These are phyloP conservation scores for Emys orbicularis DNA, from an alignment of 2,797 vertebrate species.

Conservation along the genomic window DNA sequence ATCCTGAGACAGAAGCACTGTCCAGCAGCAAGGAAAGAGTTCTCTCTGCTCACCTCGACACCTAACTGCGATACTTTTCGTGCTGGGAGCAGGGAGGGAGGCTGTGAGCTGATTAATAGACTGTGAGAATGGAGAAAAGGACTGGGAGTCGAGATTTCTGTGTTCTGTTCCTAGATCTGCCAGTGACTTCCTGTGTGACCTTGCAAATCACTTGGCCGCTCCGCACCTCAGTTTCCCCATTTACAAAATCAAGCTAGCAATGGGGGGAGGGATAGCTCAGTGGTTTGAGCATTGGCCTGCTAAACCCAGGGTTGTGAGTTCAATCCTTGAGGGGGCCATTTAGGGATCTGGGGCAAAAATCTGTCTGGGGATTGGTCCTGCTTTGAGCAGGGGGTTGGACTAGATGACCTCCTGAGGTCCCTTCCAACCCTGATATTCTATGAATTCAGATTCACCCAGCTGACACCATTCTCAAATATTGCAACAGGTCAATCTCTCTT, in stretches of 20 bases:
- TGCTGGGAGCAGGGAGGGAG: neutral
- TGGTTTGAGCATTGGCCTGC: too few species aligned
- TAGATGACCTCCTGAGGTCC: too few species aligned
- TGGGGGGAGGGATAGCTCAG: too few species aligned
- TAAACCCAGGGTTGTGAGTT: too few species aligned
- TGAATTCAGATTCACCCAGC: accelerated
- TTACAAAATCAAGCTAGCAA: neutral
- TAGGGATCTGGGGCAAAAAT: too few species aligned
- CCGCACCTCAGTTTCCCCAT: accelerated
- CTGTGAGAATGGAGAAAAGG: neutral
- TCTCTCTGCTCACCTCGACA: neutral
- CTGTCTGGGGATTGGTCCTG: too few species aligned
- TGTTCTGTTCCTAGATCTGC: neutral
- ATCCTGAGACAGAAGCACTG: neutral
- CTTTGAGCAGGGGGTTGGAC: too few species aligned
- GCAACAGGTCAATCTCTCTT: neutral
- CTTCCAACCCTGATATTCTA: too few species aligned
- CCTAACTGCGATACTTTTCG: neutral
- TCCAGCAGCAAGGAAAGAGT: neutral
- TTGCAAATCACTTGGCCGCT: accelerated
- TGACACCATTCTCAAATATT: neutral
- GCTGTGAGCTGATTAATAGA: neutral
- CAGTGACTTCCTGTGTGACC: neutral
- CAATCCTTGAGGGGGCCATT: too few species aligned
- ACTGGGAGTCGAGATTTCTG: neutral